These are phyloP conservation scores for Apamea crenata DNA, from an alignment of 2,888 invertebrate genomes.

Conservation along the genomic window DNA sequence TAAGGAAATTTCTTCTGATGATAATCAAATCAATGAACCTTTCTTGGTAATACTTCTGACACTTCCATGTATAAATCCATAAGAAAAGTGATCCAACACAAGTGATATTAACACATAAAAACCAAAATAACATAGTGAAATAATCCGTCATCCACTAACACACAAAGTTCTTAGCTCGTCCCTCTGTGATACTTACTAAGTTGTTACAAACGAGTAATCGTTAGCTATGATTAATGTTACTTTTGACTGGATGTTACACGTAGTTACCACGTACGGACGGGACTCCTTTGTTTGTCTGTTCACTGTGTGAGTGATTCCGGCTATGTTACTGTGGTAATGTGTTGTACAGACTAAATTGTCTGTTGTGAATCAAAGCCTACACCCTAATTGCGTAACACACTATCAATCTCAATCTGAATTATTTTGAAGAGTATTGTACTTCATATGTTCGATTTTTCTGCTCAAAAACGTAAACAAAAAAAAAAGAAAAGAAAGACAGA, in stretches of 20 bases:
- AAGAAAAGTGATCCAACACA: neutral
- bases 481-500: too few species aligned
- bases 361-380: neutral
- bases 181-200: slow-evolving; percentile 47
- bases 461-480: neutral
- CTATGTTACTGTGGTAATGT: slow-evolving; percentile 18
- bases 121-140: slow-evolving; percentile 1
- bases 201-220: slow-evolving; percentile 58
- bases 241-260: slow-evolving; percentile 49
- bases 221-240: slow-evolving; percentile 58
- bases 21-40: neutral
- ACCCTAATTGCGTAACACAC: neutral
- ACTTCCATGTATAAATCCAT: neutral
- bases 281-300: slow-evolving; percentile 45
- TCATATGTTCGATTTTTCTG: neutral
- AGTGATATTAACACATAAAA: slow-evolving; percentile 12
- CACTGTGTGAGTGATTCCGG: slow-evolving; percentile 45
- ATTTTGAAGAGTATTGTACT: neutral
- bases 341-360: neutral
- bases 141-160: slow-evolving; percentile 44
- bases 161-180: slow-evolving; percentile 37
- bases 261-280: slow-evolving; percentile 9
- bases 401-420: neutral
- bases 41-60: neutral
- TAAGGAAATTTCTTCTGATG: too few species aligned